A percentile compares a stretch with the other conserved stretches of the same genome.
Evolutionary conservation across 2,888 invertebrate species (phyloP).

Genomic region (Phragmatobia fuliginosa): DNA sequence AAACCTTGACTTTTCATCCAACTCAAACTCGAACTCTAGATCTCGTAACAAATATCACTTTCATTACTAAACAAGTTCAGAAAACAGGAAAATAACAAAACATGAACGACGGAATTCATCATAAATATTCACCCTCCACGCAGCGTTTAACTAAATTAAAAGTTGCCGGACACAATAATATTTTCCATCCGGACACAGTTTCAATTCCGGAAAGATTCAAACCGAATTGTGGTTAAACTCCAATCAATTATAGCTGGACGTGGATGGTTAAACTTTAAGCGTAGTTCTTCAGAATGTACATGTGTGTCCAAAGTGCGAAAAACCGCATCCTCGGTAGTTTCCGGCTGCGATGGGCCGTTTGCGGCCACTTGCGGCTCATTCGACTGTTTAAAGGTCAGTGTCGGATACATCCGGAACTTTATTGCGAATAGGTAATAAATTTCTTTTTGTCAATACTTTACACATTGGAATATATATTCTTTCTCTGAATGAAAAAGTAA

Average conservation of each 20-base stretch:
- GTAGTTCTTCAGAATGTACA: constrained; percentile 21
- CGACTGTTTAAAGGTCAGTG: constrained; percentile 40
- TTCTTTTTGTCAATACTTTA: neutral
- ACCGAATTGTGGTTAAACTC: constrained; percentile 22
- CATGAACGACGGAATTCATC: neutral
- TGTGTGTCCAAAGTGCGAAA: constrained; percentile 30
- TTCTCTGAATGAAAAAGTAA: neutral
- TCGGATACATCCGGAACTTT: constrained; percentile 18
- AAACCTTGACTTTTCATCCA: neutral
- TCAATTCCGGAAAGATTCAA: constrained; percentile 14
- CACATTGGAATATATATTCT: neutral
- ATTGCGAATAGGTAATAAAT: constrained; percentile 3
- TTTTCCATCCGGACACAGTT: neutral
- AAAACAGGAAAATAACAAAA: neutral
- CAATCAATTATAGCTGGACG: constrained; percentile 40
- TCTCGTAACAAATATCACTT: neutral
- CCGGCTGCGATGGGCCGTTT: constrained; percentile 32
- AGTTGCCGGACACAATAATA: neutral
- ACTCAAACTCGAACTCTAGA: neutral
- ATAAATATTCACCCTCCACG: neutral
- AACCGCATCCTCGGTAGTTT: constrained; percentile 49
- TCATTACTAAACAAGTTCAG: neutral
- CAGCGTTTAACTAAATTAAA: neutral
- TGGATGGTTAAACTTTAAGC: constrained; percentile 20
- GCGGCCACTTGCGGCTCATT: constrained; percentile 9